phyloP scores from a whole-genome alignment of 1,140 invertebrate species.

The Bombus balteatus region DNA sequence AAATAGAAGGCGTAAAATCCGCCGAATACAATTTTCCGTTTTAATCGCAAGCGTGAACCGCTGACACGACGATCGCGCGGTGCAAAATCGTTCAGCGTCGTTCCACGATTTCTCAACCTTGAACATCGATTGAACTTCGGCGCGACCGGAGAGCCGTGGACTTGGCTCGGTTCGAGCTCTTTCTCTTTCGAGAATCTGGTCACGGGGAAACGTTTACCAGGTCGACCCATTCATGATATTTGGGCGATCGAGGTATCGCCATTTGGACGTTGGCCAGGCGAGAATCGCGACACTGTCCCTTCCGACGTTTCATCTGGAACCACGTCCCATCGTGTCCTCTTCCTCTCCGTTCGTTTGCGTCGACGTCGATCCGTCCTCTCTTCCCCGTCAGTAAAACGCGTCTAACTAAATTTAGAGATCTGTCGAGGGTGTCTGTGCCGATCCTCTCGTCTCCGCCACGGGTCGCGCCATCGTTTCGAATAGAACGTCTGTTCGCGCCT shows the following conservation, averaged over 20 bases:
- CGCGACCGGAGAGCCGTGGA: not conserved
- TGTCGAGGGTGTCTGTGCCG: conserved; percentile 17
- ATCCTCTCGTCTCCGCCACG: not conserved
- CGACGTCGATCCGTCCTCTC: conserved; percentile 25
- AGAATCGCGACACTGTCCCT: conserved; percentile 68
- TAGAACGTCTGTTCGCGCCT: no score
- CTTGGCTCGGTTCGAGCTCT: conserved; percentile 41
- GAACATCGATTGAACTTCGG: not conserved
- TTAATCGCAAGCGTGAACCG: not conserved
- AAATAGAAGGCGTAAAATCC: no score
- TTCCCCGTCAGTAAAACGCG: conserved; percentile 55
- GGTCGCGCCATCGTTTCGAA: not conserved
- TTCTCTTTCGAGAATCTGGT: conserved; percentile 27
- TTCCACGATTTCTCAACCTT: not conserved
- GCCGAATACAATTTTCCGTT: no score
- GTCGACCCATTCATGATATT: conserved; percentile 59
- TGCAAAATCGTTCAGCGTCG: not conserved
- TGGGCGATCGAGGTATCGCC: conserved; percentile 26
- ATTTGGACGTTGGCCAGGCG: conserved; percentile 65
- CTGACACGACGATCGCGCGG: not conserved
- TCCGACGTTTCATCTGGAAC: conserved; percentile 59
- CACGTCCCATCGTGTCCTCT: conserved; percentile 12
- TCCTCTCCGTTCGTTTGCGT: conserved; percentile 17
- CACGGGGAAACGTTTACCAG: conserved; percentile 36
- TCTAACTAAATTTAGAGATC: conserved; percentile 69